phyloP scores from a whole-genome alignment of 2,113 vertebrate species.

The Anoplopoma fimbria region DNA sequence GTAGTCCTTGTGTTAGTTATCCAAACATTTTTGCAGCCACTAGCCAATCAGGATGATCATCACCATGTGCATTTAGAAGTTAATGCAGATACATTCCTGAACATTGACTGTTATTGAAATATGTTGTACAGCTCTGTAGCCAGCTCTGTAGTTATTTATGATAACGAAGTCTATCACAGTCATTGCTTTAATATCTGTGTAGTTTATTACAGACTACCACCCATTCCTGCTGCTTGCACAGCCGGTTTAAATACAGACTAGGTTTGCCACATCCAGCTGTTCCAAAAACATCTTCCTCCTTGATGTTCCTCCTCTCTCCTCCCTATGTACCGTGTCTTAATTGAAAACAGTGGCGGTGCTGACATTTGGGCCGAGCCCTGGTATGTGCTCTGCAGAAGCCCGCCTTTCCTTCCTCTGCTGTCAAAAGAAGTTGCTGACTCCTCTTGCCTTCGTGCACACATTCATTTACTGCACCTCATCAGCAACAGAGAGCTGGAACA shows the following conservation, averaged over 20 bases:
- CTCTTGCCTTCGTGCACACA: background rate
- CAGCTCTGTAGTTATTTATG: slow-evolving; percentile 5
- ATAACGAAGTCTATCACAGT: background rate
- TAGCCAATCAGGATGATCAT: background rate
- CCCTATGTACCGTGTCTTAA: slow-evolving; percentile 54
- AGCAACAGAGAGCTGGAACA: slow-evolving; percentile 18
- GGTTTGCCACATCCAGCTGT: slow-evolving; percentile 67
- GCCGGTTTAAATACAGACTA: slow-evolving; percentile 41
- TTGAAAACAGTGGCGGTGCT: slow-evolving; percentile 67
- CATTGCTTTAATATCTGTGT: background rate
- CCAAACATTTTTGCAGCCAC: background rate
- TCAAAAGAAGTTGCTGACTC: slow-evolving; percentile 39
- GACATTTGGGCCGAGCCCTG: slow-evolving; percentile 53
- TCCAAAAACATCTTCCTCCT: slow-evolving; percentile 58
- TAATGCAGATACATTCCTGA: background rate
- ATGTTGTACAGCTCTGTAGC: background rate
- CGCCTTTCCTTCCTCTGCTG: slow-evolving; percentile 60
- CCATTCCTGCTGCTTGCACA: slow-evolving; percentile 49
- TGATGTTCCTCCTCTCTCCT: slow-evolving; percentile 47
- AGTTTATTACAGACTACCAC: slow-evolving; percentile 7
- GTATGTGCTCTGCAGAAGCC: slow-evolving; percentile 37
- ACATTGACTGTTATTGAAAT: slow-evolving; percentile 1
- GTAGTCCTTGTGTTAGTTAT: background rate
- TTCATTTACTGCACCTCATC: slow-evolving; percentile 29
- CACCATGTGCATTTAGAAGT: background rate